A percentile compares a stretch with the other conserved stretches of the same genome.
Conservation (phyloP, 2,797 vertebrate species). For the Enoplosus armatus region DNA sequence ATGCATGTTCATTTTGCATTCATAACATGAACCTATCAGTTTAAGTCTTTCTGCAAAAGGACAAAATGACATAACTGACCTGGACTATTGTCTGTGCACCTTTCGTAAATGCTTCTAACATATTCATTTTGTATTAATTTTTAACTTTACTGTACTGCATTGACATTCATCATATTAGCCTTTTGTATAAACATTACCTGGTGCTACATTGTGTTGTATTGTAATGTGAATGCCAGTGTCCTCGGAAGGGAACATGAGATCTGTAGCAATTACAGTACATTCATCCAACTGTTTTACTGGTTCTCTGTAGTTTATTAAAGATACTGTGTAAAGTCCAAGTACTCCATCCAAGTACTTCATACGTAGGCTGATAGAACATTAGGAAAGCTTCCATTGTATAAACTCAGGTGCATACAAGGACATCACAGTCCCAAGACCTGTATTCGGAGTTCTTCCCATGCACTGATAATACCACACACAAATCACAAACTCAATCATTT, state of each 20-base stretch:
- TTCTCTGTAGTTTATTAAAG: slow-evolving; percentile 83
- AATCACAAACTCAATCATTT: slow-evolving; percentile 87
- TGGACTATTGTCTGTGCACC: slow-evolving; percentile 84
- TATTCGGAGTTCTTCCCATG: slow-evolving; percentile 89
- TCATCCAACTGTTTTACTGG: slow-evolving; percentile 82
- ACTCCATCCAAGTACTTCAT: slow-evolving; percentile 76
- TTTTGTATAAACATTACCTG: slow-evolving; percentile 91
- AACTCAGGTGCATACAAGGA: slow-evolving; percentile 91
- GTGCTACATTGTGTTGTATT: slow-evolving; percentile 93
- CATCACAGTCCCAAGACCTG: slow-evolving; percentile 86
- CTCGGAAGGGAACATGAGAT: slow-evolving; percentile 85
- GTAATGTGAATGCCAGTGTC: slow-evolving; percentile 98
- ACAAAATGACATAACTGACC: slow-evolving; percentile 82
- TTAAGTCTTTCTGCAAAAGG: slow-evolving; percentile 64
- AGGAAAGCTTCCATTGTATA: slow-evolving; percentile 82
- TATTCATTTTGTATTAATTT: slow-evolving; percentile 76
- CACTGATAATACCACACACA: slow-evolving; percentile 92
- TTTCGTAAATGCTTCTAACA: slow-evolving; percentile 81
- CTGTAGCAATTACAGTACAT: slow-evolving; percentile 84
- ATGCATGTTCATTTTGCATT: slow-evolving; percentile 86
- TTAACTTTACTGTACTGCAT: slow-evolving; percentile 90
- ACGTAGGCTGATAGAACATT: slow-evolving; percentile 76
- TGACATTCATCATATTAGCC: slow-evolving; percentile 89
- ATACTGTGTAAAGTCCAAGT: slow-evolving; percentile 85
- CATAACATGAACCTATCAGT: slow-evolving; percentile 71